A percentile compares a stretch with the other conserved stretches of the same genome.
Conservation (phyloP, 2,888 invertebrate species). For the Autographa gamma region DNA sequence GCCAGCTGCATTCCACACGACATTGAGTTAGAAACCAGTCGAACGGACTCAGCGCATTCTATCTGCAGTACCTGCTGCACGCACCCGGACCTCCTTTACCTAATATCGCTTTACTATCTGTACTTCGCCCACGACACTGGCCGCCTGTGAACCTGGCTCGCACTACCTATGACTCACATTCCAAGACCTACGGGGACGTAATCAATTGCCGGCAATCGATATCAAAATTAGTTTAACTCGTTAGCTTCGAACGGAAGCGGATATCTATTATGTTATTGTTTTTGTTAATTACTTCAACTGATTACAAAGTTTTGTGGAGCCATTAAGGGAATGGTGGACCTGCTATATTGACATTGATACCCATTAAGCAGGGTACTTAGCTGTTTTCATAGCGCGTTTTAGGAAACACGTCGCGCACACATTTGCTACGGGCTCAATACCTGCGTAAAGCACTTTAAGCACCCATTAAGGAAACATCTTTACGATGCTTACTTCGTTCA, state of each 20-base stretch:
- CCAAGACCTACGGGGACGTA: conserved; percentile 45
- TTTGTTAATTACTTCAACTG: conserved; percentile 53
- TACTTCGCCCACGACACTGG: conserved; percentile 42
- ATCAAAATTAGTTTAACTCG: conserved; percentile 46
- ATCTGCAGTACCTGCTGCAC: conserved; percentile 68
- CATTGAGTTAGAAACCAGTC: conserved; percentile 88
- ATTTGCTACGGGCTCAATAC: conserved; percentile 47
- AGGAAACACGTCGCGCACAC: conserved; percentile 41
- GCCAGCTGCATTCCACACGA: conserved; percentile 84
- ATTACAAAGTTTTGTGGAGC: conserved; percentile 45
- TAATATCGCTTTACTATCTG: conserved; percentile 58
- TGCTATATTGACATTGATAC: conserved; percentile 46
- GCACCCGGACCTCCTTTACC: conserved; percentile 63
- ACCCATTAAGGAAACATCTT: conserved; percentile 54
- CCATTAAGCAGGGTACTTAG: conserved; percentile 46
- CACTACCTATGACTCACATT: conserved; percentile 42
- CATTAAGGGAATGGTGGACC: conserved; percentile 30
- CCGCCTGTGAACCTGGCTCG: conserved; percentile 37
- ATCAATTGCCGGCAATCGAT: conserved; percentile 45
- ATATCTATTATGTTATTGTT: conserved; percentile 51
- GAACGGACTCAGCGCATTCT: conserved; percentile 79
- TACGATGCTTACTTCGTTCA: conserved; percentile 49
- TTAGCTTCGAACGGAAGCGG: conserved; percentile 46
- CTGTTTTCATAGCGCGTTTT: conserved; percentile 39
- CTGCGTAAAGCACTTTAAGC: conserved; percentile 52